Conservation (phyloP, 2,888 invertebrate species). For the Drosophila cracens region DNA sequence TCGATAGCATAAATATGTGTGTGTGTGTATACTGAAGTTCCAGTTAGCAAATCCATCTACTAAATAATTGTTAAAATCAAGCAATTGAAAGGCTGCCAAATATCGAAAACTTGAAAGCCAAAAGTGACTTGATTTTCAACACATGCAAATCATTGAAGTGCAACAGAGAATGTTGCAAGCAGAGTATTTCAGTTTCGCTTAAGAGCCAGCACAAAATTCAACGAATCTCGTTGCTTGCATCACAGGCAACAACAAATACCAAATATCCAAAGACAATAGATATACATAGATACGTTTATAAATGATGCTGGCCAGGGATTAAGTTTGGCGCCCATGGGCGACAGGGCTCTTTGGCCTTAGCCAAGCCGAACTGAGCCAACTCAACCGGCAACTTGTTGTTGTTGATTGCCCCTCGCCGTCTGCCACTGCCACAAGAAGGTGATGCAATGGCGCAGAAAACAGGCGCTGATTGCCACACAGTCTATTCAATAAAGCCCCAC, state of each 20-base stretch:
- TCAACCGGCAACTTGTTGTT: slow-evolving; percentile 10
- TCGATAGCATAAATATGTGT: neutral
- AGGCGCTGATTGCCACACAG: slow-evolving; percentile 58
- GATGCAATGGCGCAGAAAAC: slow-evolving; percentile 64
- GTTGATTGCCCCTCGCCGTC: slow-evolving; percentile 28
- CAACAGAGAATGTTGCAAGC: slow-evolving; percentile 50
- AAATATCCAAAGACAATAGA: neutral
- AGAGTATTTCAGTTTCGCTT: slow-evolving; percentile 36
- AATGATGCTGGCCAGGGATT: slow-evolving; percentile 34
- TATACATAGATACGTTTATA: neutral
- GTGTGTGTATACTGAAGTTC: neutral
- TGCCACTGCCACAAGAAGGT: slow-evolving; percentile 42
- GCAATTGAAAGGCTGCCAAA: neutral
- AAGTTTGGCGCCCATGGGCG: slow-evolving; percentile 34
- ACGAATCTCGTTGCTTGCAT: slow-evolving; percentile 20
- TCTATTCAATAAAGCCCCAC: slow-evolving; percentile 21
- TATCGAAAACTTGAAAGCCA: neutral
- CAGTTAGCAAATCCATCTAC: neutral
- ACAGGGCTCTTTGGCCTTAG: slow-evolving; percentile 52
- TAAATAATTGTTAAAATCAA: neutral
- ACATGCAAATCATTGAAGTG: slow-evolving; percentile 54
- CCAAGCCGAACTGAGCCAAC: neutral
- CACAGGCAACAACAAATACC: neutral
- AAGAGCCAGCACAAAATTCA: slow-evolving; percentile 1
- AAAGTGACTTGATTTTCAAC: slow-evolving; percentile 7